phyloP scores from a whole-genome alignment of 2,113 vertebrate genomes.

The Poecile atricapillus region DNA sequence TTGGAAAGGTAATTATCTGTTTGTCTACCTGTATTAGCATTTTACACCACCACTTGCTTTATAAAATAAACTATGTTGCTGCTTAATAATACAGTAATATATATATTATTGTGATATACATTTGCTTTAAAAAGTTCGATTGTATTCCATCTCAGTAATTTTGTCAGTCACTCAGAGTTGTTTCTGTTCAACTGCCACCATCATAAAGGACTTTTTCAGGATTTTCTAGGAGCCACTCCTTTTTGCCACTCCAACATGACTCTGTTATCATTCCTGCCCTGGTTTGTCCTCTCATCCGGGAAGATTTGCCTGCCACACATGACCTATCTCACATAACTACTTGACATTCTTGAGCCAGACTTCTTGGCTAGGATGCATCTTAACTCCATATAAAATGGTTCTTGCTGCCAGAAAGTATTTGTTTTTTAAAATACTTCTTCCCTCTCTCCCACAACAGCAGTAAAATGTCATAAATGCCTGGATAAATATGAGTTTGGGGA shows the following conservation, averaged over 20 bases:
- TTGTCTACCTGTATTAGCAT: neutral
- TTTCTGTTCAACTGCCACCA: slow-evolving; percentile 40
- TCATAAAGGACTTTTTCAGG: neutral
- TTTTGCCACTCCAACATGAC: neutral
- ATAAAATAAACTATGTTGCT: neutral
- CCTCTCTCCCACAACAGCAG: neutral
- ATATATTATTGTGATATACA: neutral
- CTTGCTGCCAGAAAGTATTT: neutral
- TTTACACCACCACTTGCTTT: neutral
- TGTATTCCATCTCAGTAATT: slow-evolving; percentile 47
- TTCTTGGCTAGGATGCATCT: neutral
- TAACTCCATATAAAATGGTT: neutral
- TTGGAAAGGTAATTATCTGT: neutral
- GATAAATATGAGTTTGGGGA: neutral
- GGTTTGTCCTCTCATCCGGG: neutral
- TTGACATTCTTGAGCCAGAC: neutral
- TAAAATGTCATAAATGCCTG: neutral
- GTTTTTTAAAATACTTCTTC: neutral
- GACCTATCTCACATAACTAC: neutral
- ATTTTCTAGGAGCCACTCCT: neutral
- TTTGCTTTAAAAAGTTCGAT: slow-evolving; percentile 13
- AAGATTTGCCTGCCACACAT: neutral
- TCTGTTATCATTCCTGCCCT: neutral
- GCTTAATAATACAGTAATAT: neutral
- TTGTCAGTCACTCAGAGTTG: slow-evolving; percentile 47